Percentiles rank a stretch among this genome's conserved stretches.
phyloP scores from a whole-genome alignment of 2,888 invertebrate genomes.

The Phanerotoma sp. region DNA sequence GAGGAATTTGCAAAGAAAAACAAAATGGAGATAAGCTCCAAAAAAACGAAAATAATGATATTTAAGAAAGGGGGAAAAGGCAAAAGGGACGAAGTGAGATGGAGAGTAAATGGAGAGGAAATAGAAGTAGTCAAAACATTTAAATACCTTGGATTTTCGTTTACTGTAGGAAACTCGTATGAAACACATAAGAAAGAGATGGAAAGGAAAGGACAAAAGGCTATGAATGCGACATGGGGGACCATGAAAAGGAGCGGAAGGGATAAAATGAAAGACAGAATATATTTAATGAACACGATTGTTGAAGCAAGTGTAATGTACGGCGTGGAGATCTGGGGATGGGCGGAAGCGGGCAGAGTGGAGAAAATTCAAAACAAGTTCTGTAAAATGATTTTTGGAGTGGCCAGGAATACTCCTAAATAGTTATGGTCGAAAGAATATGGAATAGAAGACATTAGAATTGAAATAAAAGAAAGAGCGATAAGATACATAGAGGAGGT shows the following conservation, averaged over 20 bases:
- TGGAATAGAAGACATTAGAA: not conserved
- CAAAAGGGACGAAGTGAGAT: not conserved
- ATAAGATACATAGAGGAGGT: not conserved
- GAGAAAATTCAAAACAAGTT: not conserved
- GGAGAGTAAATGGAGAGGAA: not conserved
- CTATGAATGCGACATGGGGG: not conserved
- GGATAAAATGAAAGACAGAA: not conserved
- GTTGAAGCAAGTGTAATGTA: not conserved
- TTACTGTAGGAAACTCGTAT: not conserved
- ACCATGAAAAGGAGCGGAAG: not conserved
- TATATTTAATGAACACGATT: not conserved
- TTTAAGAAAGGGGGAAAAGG: not conserved
- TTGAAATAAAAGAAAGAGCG: not conserved
- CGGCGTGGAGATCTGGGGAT: constrained; percentile 4
- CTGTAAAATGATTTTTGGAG: constrained; percentile 2
- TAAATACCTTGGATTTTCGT: constrained; percentile 1
- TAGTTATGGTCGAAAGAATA: constrained; percentile 3
- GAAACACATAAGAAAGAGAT: not conserved
- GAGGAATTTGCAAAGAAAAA: not conserved
- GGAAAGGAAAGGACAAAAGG: not conserved
- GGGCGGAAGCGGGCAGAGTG: not conserved
- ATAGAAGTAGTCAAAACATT: not conserved
- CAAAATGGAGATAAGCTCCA: not conserved
- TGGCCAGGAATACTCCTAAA: constrained; percentile 1
- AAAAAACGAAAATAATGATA: not conserved